Base-by-base conservation (phyloP, 2,797 vertebrate genomes). In the Chrysocyon brachyurus region DNA sequence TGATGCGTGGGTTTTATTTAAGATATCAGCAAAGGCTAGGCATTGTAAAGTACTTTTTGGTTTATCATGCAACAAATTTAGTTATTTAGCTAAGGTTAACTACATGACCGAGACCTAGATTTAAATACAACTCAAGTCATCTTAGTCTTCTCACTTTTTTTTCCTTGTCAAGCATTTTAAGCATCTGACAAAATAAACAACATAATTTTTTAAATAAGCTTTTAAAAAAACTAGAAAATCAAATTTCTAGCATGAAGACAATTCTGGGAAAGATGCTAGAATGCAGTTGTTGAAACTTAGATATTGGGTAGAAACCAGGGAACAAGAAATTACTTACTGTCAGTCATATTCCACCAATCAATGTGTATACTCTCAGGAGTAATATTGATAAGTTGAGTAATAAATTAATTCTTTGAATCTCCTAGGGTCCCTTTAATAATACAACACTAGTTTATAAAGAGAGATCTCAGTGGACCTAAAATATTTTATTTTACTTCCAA, bases 371-470 rank as follows among this genome's bases (percentile, higher is more conserved):
- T 79, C 72, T 95, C 70, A 52, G 4, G 22, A 79, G 24, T 59
- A 90, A 64, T 33, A 72, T 0, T 75, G 49, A 78, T 46, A 75
- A 26, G 70, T 56, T 82, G 11, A 96, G 33, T 63, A 91, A 91
- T 49, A 93, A 90, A 82, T 95, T 96, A 86, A 86, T 91, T 90
- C 0, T 90, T 78, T 96, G 52, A 93, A 16, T 96, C 12, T 75
- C 16, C 6, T 66, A 68, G 12, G 31, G 5, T 92, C 2, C 49
- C 17, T 83, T 87, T 90, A 91, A 92, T 83, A 92, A 89, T 22
- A 79, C 14, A 72, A 64, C 1, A 90, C 83, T 33, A 82, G 31
- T 72, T 88, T 95, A 33, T 70, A 57, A 66, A 95, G 78, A n/a
- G 9, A 52, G 10, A 61, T 78, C 73, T 96, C 63, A 94, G 31